These are phyloP conservation scores for Lophotriccus pileatus DNA, from an alignment of 2,797 vertebrate species.

Conservation along the genomic window DNA sequence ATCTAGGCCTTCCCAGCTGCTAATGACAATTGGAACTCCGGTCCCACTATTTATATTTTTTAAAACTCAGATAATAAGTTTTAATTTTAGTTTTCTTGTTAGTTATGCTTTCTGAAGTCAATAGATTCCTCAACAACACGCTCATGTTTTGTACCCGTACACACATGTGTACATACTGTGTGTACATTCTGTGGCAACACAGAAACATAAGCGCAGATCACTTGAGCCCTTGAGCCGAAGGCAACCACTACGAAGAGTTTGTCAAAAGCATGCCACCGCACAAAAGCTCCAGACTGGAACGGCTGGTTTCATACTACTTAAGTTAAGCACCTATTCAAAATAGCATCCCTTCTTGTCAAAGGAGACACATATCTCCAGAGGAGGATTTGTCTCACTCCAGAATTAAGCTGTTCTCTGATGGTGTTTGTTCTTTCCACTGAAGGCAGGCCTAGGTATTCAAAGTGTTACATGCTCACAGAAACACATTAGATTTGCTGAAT, in stretches of 20 bases:
- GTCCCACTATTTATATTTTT: background rate
- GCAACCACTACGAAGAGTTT: background rate
- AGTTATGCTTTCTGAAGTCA: background rate
- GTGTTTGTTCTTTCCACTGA: background rate
- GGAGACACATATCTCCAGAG: background rate
- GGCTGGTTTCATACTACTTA: background rate
- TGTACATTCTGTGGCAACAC: background rate
- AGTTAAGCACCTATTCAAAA: background rate
- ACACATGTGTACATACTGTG: background rate
- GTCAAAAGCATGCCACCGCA: background rate
- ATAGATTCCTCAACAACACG: background rate
- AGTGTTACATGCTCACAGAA: background rate
- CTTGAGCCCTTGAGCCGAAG: background rate
- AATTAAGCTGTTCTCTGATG: background rate
- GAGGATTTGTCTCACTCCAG: background rate
- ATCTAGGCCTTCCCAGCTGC: background rate
- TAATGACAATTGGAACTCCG: background rate
- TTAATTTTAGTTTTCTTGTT: background rate
- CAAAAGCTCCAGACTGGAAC: slow-evolving; percentile 28
- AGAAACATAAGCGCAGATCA: background rate
- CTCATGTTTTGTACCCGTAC: background rate
- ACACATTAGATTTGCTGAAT: background rate
- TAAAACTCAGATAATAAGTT: background rate
- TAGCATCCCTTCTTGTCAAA: background rate
- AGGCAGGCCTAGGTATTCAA: background rate